A percentile compares a stretch with the other conserved stretches of the same genome.
These are phyloP conservation scores for Linurgus olivaceus DNA, from an alignment of 2,797 vertebrate genomes.

Conservation along the genomic window DNA sequence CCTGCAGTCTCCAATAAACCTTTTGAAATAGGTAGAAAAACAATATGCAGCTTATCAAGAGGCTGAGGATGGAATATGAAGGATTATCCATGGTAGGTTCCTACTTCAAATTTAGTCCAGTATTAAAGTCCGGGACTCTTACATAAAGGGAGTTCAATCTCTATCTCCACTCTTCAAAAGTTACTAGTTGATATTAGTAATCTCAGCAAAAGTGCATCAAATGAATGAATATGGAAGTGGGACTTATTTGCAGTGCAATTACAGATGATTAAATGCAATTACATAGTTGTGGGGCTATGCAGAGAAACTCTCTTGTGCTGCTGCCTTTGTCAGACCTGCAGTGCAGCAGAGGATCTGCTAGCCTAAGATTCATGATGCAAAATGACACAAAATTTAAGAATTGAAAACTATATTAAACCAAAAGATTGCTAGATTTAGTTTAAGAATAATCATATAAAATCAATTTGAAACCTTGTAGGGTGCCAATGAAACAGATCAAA, in stretches of 20 bases:
- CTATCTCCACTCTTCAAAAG: neutral
- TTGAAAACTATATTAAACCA: neutral
- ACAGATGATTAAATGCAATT: neutral
- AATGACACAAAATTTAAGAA: neutral
- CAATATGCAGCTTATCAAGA: neutral
- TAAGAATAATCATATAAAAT: neutral
- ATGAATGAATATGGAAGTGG: neutral
- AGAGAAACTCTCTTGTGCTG: neutral
- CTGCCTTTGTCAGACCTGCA: neutral
- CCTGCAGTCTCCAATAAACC: slow-evolving; percentile 15
- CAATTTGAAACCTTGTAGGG: neutral
- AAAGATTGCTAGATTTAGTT: neutral
- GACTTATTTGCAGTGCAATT: neutral
- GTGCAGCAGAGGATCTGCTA: neutral
- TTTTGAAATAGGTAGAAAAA: slow-evolving; percentile 11
- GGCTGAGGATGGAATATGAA: neutral
- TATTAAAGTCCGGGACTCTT: neutral
- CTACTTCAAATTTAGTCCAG: neutral
- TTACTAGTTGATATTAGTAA: neutral
- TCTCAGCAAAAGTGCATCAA: neutral
- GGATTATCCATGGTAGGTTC: neutral
- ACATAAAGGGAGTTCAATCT: neutral
- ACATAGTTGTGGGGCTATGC: neutral
- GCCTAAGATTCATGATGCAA: neutral
- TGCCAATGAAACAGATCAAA: neutral